Conservation (phyloP, 2,888 invertebrate species). For the Blera fallax region DNA sequence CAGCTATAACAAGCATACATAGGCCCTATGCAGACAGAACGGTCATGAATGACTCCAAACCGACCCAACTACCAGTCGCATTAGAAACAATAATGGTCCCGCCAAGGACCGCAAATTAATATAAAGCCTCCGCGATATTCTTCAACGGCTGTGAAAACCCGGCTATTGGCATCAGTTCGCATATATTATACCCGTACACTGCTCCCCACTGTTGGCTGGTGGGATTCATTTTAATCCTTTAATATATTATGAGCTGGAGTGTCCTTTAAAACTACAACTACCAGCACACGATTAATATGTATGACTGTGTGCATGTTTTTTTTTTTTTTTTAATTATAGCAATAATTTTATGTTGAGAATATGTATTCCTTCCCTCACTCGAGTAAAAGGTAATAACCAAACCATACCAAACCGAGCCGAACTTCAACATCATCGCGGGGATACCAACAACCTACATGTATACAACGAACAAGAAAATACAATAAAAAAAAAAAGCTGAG, state of each 20-base stretch:
- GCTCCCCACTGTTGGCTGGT: slow-evolving; percentile 25
- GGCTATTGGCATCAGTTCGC: slow-evolving; percentile 36
- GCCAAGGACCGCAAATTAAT: slow-evolving; percentile 64
- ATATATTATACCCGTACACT: slow-evolving; percentile 55
- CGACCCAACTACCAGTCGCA: slow-evolving; percentile 40
- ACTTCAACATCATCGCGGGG: slow-evolving; percentile 41
- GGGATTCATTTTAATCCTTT: slow-evolving; percentile 64
- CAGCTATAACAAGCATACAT: slow-evolving; percentile 14
- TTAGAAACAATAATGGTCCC: slow-evolving; percentile 62
- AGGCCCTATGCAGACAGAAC: slow-evolving; percentile 14
- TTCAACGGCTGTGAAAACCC: slow-evolving; percentile 15
- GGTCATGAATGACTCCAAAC: slow-evolving; percentile 42
- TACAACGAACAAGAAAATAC: neutral
- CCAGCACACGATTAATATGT: slow-evolving; percentile 15
- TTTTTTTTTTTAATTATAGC: slow-evolving; percentile 66
- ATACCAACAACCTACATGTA: slow-evolving; percentile 29
- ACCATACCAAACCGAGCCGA: slow-evolving; percentile 50
- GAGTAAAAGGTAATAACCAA: slow-evolving; percentile 71
- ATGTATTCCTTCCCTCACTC: slow-evolving; percentile 49
- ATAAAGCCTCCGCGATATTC: slow-evolving; percentile 52
- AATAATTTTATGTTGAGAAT: slow-evolving; percentile 68
- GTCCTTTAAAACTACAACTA: slow-evolving; percentile 62
- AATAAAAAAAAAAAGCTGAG: slow-evolving; percentile 11
- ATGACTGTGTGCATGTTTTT: slow-evolving; percentile 38
- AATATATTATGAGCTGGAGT: slow-evolving; percentile 67